Conservation (phyloP, 2,888 invertebrate genomes). For the Idaea straminata region DNA sequence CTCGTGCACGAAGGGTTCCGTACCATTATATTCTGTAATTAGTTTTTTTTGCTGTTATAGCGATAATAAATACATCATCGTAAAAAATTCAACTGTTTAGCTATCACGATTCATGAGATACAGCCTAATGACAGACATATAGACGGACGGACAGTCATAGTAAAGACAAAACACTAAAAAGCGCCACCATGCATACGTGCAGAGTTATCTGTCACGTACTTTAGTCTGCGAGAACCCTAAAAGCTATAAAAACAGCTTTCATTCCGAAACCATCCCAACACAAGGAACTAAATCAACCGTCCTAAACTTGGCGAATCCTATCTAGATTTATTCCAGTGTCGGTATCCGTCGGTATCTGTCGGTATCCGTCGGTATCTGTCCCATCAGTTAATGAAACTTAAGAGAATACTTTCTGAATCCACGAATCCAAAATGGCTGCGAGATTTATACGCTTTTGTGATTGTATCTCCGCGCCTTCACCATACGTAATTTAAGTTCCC, state of each 20-base stretch:
- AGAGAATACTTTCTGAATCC: constrained; percentile 63
- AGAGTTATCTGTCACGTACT: too few species aligned
- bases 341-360: constrained; percentile 45
- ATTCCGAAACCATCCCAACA: constrained; percentile 23
- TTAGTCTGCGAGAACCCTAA: not conserved
- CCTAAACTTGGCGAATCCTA: constrained; percentile 44
- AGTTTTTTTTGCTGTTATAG: too few species aligned
- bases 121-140: too few species aligned
- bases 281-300: constrained; percentile 34
- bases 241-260: not conserved
- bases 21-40: too few species aligned
- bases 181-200: too few species aligned
- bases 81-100: too few species aligned
- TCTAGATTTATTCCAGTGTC: constrained; percentile 48
- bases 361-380: constrained; percentile 54
- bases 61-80: too few species aligned
- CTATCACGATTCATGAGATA: too few species aligned
- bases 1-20: too few species aligned
- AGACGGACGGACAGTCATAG: too few species aligned
- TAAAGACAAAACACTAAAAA: too few species aligned
- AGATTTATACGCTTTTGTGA: constrained; percentile 72
- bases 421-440: constrained; percentile 68
- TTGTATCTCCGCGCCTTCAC: constrained; percentile 52
- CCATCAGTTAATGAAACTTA: constrained; percentile 77
- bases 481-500: constrained; percentile 75